Conservation (phyloP, 2,797 vertebrate species). For the Scomberomorus guttatus region DNA sequence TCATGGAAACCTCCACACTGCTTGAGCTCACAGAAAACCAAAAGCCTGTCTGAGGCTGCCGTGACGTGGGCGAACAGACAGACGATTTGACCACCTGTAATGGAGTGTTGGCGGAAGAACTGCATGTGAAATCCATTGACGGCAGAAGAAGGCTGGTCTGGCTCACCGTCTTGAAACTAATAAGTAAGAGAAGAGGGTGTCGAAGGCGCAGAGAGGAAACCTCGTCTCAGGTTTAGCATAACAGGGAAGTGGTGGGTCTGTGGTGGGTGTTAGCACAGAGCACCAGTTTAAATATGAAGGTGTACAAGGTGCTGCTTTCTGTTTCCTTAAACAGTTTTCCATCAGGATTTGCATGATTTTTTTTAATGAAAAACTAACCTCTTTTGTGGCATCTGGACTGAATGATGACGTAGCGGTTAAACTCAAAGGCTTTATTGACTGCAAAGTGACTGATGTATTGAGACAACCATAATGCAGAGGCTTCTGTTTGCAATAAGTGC, state of each 20-base stretch:
- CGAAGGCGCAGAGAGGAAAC: slow-evolving; percentile 52
- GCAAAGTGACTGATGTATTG: slow-evolving; percentile 66
- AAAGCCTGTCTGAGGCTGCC: slow-evolving; percentile 18
- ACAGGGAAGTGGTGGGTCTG: slow-evolving; percentile 49
- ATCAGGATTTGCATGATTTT: slow-evolving; percentile 22
- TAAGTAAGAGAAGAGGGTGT: slow-evolving; percentile 43
- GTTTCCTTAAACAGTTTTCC: slow-evolving; percentile 1
- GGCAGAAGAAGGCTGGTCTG: slow-evolving; percentile 43
- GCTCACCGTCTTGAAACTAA: slow-evolving; percentile 55
- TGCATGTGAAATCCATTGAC: slow-evolving; percentile 61
- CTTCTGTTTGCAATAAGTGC: slow-evolving; percentile 82
- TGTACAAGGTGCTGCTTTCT: slow-evolving; percentile 17
- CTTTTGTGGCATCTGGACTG: slow-evolving; percentile 60
- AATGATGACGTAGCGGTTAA: slow-evolving; percentile 61
- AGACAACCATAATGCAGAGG: slow-evolving; percentile 57
- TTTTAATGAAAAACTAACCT: slow-evolving; percentile 43
- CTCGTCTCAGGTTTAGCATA: slow-evolving; percentile 29
- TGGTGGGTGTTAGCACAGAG: slow-evolving; percentile 49
- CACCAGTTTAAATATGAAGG: slow-evolving; percentile 19
- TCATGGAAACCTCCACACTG: slow-evolving; percentile 59
- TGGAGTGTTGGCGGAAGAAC: slow-evolving; percentile 69
- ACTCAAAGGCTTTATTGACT: slow-evolving; percentile 57
- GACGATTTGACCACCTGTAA: slow-evolving; percentile 69
- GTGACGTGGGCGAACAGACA: slow-evolving; percentile 54
- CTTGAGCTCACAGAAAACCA: slow-evolving; percentile 20